phyloP scores from a whole-genome alignment of 2,888 invertebrate species.

The Plagodis dolabraria region DNA sequence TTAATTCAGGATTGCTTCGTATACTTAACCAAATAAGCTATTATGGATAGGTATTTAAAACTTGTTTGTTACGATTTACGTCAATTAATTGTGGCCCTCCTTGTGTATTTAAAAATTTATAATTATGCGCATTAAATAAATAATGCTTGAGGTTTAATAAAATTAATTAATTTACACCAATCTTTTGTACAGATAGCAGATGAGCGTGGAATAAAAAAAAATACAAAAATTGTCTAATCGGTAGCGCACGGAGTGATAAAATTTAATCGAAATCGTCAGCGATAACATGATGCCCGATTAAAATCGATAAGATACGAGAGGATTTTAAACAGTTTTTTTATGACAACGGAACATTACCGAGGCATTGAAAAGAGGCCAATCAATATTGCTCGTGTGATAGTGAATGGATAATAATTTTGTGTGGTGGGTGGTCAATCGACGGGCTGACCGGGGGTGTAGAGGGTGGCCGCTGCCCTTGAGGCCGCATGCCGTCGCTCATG shows the following conservation, averaged over 20 bases:
- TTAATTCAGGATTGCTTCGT: conserved; percentile 17
- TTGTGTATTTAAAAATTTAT: conserved; percentile 5
- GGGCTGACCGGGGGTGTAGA: conserved; percentile 12
- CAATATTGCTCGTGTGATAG: conserved; percentile 52
- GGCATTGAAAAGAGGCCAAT: conserved; percentile 56
- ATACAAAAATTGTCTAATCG: background rate
- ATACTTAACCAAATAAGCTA: conserved; percentile 1
- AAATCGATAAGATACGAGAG: conserved; percentile 10
- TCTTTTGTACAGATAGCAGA: too few species aligned
- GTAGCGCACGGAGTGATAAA: conserved; percentile 5
- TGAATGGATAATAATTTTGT: conserved; percentile 33
- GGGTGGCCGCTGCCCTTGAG: conserved; percentile 44
- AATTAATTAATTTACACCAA: too few species aligned
- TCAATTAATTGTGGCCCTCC: conserved; percentile 1
- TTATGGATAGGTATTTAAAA: background rate
- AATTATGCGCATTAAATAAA: conserved; percentile 14
- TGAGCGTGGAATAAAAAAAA: too few species aligned
- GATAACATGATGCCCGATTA: conserved; percentile 8
- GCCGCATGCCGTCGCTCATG: conserved; percentile 41
- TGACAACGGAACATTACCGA: conserved; percentile 6
- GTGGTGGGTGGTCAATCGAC: conserved; percentile 22
- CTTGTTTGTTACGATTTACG: conserved; percentile 8
- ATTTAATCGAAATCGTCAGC: background rate
- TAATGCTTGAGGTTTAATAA: too few species aligned
- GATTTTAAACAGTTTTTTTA: conserved; percentile 9